Evolutionary conservation across 2,888 invertebrate genomes (phyloP).

Genomic region (Beris chalybata): DNA sequence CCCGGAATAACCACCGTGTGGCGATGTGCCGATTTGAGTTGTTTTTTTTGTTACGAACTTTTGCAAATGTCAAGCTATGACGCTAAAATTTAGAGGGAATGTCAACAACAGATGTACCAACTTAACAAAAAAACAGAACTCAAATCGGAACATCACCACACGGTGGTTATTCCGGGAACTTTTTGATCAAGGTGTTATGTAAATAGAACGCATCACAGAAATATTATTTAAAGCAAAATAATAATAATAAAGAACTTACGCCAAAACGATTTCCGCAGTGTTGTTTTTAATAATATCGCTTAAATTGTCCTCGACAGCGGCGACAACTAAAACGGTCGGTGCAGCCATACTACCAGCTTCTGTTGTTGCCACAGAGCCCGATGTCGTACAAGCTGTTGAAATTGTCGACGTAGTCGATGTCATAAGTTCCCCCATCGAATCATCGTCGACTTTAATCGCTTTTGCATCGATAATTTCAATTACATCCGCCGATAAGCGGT

Average conservation of each 20-base stretch:
- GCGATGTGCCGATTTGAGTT: no score
- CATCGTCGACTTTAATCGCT: constrained; percentile 13
- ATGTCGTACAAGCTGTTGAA: neutral
- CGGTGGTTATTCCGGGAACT: no score
- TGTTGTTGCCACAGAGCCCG: constrained; percentile 50
- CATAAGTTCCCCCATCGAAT: neutral
- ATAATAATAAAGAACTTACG: constrained; percentile 58
- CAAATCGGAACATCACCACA: no score
- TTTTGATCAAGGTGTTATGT: no score
- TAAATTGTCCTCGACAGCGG: constrained; percentile 70
- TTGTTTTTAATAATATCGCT: constrained; percentile 91
- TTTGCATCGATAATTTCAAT: neutral
- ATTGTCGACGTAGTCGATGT: constrained; percentile 17
- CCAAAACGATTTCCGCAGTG: constrained; percentile 87
- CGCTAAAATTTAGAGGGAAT: no score
- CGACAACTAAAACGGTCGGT: neutral
- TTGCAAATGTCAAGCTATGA: no score
- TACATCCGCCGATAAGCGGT: neutral
- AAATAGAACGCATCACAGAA: constrained; percentile 16
- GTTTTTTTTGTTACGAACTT: no score
- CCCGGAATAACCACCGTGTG: no score
- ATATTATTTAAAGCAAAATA: constrained; percentile 8
- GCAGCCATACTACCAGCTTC: neutral
- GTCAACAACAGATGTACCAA: no score
- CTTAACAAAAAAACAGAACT: no score